These are phyloP conservation scores for Pollenia labialis DNA, from an alignment of 2,888 invertebrate species.

Conservation along the genomic window DNA sequence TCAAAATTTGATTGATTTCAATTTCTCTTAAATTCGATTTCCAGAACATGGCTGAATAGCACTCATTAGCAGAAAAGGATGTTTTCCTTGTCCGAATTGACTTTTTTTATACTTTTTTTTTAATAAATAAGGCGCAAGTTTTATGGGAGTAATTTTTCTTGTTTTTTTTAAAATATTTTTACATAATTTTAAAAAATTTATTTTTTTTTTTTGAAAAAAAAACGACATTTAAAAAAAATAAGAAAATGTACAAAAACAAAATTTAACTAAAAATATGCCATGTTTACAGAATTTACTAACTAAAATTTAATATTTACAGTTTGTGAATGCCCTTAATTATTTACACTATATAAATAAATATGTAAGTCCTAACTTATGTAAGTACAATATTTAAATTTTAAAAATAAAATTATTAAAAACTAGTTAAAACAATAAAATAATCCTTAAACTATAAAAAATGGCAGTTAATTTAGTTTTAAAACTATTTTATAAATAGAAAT, in stretches of 20 bases:
- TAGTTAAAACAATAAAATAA: not conserved
- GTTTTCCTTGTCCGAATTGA: no score
- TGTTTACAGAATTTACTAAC: not conserved
- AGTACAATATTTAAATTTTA: slow-evolving; percentile 67
- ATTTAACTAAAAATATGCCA: not conserved
- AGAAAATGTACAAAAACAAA: slow-evolving; percentile 47
- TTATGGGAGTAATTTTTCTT: no score
- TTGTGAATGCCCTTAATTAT: slow-evolving; percentile 53
- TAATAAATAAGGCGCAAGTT: no score
- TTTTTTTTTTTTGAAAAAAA: not conserved
- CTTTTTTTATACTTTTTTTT: no score
- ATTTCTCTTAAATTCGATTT: no score
- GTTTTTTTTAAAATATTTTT: no score
- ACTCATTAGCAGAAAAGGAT: no score
- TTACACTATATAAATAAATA: slow-evolving; percentile 31
- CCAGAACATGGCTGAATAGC: no score
- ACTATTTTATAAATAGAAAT: slow-evolving; percentile 26
- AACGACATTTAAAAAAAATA: slow-evolving; percentile 10
- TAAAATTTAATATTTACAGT: slow-evolving; percentile 22
- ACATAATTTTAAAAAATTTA: slow-evolving; percentile 24
- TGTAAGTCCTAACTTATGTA: slow-evolving; percentile 72
- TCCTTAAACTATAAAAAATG: slow-evolving; percentile 28
- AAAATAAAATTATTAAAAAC: slow-evolving; percentile 22
- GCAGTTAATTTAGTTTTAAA: slow-evolving; percentile 42
- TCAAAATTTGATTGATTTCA: no score